Evolutionary conservation across 2,113 vertebrate genomes (phyloP), one percentile per base, ranked within the genome.

Genomic region (Sylvia atricapilla): DNA sequence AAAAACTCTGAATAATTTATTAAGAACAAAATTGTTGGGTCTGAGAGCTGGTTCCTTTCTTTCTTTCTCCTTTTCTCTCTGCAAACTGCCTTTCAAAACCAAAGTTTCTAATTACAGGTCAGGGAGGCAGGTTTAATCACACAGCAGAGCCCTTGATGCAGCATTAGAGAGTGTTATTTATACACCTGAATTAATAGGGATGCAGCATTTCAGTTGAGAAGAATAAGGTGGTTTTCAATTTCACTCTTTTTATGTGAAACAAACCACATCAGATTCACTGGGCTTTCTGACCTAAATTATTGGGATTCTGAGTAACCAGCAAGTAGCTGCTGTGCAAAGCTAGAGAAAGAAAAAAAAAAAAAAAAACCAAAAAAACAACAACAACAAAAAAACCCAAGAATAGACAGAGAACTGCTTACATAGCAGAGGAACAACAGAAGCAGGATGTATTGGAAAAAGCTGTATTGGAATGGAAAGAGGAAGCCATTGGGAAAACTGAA

Each of bases 51-150:
- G 81, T 96, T 91, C 94, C 92, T 92, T 94, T 96, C 92, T 94
- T 67, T 88, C 78, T 60, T 62, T 91, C 66, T 93, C 81, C 77
- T 93, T 96, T 97, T 97, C 90, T 96, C 85, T 94, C 75, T 94
- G 85, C 95, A 96, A 95, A 95, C 94, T 96, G 94, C 94, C 88
- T 97, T 97, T 97, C 96, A 96, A 95, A 97, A 94, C 95, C 84
- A 91, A 97, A 97, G 98, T 98, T 98, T 98, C 98, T 98, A 98
- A 98, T 98, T 98, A 98, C 98, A 98, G 97, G 97, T 98, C 97
- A 97, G 97, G 78, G 44, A 96, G 64, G 95, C 94, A 68, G 60
- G 90, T 96, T 94, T 96, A 94, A 92, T 94, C 95, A 92, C 93
- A 97, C 95, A 97, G 95, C 94, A 93, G 94, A 95, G 88, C 94